Evolutionary conservation across 2,888 invertebrate genomes (phyloP), one percentile per base, ranked within the genome.

Genomic region (Onthophagus sagittarius): DNA sequence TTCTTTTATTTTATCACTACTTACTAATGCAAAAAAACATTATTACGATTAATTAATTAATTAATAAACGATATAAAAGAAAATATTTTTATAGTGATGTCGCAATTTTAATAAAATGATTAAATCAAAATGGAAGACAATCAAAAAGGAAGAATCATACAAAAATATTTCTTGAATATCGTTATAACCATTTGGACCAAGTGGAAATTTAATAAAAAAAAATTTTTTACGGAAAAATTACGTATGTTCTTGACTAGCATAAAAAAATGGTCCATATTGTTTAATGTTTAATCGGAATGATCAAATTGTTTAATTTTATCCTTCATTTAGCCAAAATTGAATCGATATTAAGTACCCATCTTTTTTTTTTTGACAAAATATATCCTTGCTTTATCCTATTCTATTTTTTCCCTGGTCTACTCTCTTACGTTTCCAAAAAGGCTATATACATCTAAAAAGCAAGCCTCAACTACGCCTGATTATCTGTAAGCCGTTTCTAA

Each of bases 201-300:
- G 23, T 23, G 23, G 3, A 23, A 23, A 23, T 23, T 53, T 53
- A 53, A 53, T 53, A 9, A 53, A 9, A 53, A 53, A 53, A 5
- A 33, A 33, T 33, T 5, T 33, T 9, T 53, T 4, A 9, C 39
- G 6, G 11, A 9, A 53, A 53, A 53, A 53, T 53, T 53, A 53
- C 39, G 39, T 53, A 53, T 9, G 39, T 53, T 53, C 2, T 53
- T 67, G 67, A 67, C 67, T 67, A 67, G 67, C 4, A 53, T 53
- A 9, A 53, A 23, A 23, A 53, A 53, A 53, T 53, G 39, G 39
- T 53, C 39, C 39, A 3, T 23, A 2, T 23, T 23, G 1, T 53
- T 53, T 53, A n/a, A 67, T n/a, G 7, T 67, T 67, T n/a, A 23
- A n/a, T n/a, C 32, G 67, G 67, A 67, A 67, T 67, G 67, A 67